Evolutionary conservation across 2,888 invertebrate genomes (phyloP).

Genomic region (Agonopterix heracliana): DNA sequence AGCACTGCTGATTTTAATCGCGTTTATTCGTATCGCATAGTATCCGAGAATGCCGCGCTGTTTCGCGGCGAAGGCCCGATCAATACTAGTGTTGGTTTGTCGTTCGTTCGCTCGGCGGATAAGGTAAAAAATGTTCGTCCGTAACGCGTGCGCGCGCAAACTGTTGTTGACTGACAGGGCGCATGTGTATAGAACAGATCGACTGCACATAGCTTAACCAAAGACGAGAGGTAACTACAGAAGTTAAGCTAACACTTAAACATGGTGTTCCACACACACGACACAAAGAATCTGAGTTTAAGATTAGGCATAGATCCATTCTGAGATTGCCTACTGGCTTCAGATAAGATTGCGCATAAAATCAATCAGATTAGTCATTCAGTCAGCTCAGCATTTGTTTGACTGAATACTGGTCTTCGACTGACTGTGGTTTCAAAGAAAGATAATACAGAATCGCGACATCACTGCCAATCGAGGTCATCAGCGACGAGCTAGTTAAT

Average conservation of each 20-base stretch:
- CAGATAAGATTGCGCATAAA: too few relatives aligned
- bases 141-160: slow-evolving; percentile 52
- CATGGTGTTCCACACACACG: too few relatives aligned
- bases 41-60: slow-evolving; percentile 41
- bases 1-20: slow-evolving; percentile 21
- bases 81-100: slow-evolving; percentile 52
- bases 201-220: too few relatives aligned
- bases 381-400: background rate
- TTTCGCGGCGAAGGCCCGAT: slow-evolving; percentile 62
- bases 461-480: background rate
- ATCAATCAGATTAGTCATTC: too few relatives aligned
- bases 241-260: too few relatives aligned
- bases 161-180: slow-evolving; percentile 62
- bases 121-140: slow-evolving; percentile 38
- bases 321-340: too few relatives aligned
- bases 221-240: too few relatives aligned
- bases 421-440: background rate
- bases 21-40: slow-evolving; percentile 17
- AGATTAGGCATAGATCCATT: too few relatives aligned
- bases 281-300: too few relatives aligned
- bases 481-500: background rate
- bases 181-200: slow-evolving; percentile 38
- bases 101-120: slow-evolving; percentile 31
- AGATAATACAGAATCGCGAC: background rate
- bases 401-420: background rate